phyloP scores from a whole-genome alignment of 2,797 vertebrate genomes.

The Chaenodraco wilsoni region DNA sequence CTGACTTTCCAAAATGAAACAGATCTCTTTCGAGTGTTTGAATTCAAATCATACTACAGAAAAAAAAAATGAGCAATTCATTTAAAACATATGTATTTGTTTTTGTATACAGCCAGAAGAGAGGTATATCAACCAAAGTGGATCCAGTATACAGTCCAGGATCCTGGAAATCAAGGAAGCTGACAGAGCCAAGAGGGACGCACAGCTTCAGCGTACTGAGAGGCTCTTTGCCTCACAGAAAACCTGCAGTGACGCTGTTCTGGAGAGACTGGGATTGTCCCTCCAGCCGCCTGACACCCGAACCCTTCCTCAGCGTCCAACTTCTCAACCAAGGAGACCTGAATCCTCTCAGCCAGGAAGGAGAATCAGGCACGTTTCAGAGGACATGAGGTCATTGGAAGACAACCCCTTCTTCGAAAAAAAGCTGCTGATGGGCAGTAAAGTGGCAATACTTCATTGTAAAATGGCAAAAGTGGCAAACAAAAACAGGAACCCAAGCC shows the following conservation, averaged over 20 bases:
- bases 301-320: background rate
- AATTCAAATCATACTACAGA: background rate
- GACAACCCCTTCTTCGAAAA: background rate
- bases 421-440: background rate
- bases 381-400: background rate
- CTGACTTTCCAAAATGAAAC: slow-evolving; percentile 63
- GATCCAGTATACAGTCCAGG: background rate
- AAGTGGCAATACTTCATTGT: background rate
- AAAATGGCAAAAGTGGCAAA: background rate
- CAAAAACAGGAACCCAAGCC: background rate
- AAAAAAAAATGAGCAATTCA: background rate
- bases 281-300: background rate
- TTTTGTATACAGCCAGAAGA: background rate
- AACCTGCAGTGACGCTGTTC: background rate
- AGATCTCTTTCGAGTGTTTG: slow-evolving; percentile 68
- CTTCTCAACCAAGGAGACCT: background rate
- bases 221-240: background rate
- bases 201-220: background rate
- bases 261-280: background rate
- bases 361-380: background rate
- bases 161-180: background rate
- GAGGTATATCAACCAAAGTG: rapidly evolving
- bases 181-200: background rate
- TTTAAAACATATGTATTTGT: background rate
- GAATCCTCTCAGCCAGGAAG: background rate